Evolutionary conservation across 2,113 vertebrate species (phyloP).

Genomic region (Vimba vimba): DNA sequence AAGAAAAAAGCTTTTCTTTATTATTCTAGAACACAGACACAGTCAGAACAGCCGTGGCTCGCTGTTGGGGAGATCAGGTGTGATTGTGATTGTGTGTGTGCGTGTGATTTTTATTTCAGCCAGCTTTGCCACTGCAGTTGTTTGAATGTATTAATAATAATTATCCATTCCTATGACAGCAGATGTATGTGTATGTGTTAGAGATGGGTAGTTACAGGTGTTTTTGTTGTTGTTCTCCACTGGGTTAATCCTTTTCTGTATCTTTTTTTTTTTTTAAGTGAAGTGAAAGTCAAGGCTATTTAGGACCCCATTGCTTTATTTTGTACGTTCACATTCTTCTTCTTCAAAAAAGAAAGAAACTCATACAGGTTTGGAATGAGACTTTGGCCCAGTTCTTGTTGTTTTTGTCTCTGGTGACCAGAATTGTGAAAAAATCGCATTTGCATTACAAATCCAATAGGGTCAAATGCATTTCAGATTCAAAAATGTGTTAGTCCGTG

Average conservation of each 20-base stretch:
- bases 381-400: neutral
- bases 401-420: neutral
- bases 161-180: conserved; percentile 64
- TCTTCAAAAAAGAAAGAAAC: neutral
- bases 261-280: neutral
- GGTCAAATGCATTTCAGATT: neutral
- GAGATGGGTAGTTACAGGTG: neutral
- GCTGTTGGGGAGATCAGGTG: neutral
- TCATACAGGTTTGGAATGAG: neutral
- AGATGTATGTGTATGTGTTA: neutral
- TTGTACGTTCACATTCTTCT: neutral
- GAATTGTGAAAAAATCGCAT: too few species aligned
- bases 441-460: neutral
- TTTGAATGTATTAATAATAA: conserved; percentile 73
- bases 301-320: too few species aligned
- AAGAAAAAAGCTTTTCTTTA: neutral
- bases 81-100: neutral
- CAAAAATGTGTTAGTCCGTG: neutral
- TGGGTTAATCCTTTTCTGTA: neutral
- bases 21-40: conserved; percentile 20
- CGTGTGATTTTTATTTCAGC: neutral
- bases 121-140: conserved; percentile 54
- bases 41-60: neutral
- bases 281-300: too few species aligned
- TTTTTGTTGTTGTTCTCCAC: neutral